These are phyloP conservation scores for Pseudorhiza aurosa DNA, from an alignment of 30 jellyfish, hydroid and myxozoan species.

Conservation along the genomic window DNA sequence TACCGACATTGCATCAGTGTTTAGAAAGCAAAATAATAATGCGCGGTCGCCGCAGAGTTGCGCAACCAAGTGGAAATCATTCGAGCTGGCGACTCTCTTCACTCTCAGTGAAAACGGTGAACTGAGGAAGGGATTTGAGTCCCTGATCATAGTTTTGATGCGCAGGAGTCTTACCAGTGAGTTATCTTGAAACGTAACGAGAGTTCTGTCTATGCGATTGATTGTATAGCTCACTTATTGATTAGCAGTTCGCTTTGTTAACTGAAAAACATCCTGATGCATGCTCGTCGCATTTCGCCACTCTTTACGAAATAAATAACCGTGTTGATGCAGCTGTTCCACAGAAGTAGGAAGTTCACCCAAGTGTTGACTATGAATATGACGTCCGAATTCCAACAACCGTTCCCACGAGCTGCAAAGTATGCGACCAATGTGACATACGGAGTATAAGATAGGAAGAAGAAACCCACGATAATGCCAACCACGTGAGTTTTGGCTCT, in stretches of 20 bases:
- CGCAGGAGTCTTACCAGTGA: too few species aligned
- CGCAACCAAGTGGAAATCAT: too few species aligned
- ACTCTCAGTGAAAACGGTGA: too few species aligned
- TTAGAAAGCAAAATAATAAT: too few species aligned
- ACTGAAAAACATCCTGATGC: neutral
- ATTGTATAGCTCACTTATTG: too few species aligned
- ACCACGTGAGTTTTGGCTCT: neutral
- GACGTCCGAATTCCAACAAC: neutral
- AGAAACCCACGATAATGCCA: neutral
- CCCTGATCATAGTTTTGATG: neutral
- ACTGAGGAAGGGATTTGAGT: too few species aligned
- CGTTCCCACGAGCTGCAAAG: neutral
- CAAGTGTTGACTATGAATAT: neutral
- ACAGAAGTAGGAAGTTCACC: conserved; percentile 1
- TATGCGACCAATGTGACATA: neutral
- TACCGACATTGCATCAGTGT: too few species aligned
- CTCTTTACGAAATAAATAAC: neutral
- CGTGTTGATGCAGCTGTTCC: conserved; percentile 9
- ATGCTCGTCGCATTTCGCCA: neutral
- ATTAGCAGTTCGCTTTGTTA: neutral
- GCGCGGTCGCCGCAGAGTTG: too few species aligned
- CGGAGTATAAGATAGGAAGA: conserved; percentile 18
- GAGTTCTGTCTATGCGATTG: too few species aligned
- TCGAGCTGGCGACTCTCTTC: too few species aligned
- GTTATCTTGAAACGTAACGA: too few species aligned